These are phyloP conservation scores for Drosophila paranaensis DNA, from an alignment of 2,888 invertebrate genomes.

Conservation along the genomic window DNA sequence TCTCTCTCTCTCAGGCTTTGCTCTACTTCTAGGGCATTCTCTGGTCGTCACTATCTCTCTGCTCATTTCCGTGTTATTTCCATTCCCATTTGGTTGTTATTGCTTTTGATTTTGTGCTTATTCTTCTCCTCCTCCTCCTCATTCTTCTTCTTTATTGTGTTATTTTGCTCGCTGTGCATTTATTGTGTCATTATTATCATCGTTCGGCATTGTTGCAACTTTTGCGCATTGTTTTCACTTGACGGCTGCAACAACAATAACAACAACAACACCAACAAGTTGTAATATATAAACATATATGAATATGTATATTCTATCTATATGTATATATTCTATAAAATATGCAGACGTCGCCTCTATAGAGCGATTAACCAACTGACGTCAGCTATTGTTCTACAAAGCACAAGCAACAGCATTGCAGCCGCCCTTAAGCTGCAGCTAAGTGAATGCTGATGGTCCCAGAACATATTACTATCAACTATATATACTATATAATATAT, in stretches of 20 bases:
- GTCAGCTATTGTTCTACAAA: constrained; percentile 18
- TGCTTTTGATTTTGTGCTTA: constrained; percentile 4
- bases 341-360: constrained; percentile 5
- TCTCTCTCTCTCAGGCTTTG: too few relatives aligned
- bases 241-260: constrained; percentile 16
- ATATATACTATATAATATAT: background rate
- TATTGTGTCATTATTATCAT: constrained; percentile 65
- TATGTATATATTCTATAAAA: background rate
- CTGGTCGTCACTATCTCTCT: background rate
- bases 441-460: background rate
- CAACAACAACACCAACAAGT: constrained; percentile 18
- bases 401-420: constrained; percentile 1
- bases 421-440: background rate
- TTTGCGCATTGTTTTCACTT: constrained; percentile 60
- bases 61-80: constrained; percentile 13
- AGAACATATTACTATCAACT: background rate
- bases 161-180: constrained; percentile 44
- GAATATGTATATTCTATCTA: background rate
- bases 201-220: constrained; percentile 68
- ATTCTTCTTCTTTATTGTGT: constrained; percentile 11
- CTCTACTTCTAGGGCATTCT: background rate
- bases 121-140: constrained; percentile 8
- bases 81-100: constrained; percentile 13
- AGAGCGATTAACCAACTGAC: constrained; percentile 34
- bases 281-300: background rate